These are phyloP conservation scores for Chromis chromis DNA, from an alignment of 2,797 vertebrate species.

Conservation along the genomic window DNA sequence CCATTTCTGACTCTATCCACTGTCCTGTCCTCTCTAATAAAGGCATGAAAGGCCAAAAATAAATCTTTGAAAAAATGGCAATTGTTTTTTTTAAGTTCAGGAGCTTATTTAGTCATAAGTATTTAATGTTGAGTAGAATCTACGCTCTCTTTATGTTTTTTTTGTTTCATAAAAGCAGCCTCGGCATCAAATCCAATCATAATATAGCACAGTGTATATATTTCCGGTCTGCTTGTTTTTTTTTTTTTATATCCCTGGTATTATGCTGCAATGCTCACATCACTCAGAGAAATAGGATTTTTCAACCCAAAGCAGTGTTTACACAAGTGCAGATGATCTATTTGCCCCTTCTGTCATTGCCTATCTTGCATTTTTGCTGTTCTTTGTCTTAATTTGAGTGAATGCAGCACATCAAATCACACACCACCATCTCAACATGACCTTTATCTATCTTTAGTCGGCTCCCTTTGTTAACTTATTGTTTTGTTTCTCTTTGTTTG, in stretches of 20 bases:
- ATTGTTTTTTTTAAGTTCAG: neutral
- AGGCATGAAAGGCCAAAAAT: no score
- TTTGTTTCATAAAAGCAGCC: neutral
- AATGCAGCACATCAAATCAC: constrained; percentile 28
- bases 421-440: constrained; percentile 48
- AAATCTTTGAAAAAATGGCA: no score
- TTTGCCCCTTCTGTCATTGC: constrained; percentile 24
- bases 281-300: constrained; percentile 28
- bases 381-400: constrained; percentile 28
- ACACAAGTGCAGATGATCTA: constrained; percentile 27
- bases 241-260: neutral
- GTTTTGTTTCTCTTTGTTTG: constrained; percentile 39
- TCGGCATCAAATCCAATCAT: neutral
- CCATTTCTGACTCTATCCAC: no score
- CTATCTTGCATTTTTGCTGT: constrained; percentile 30
- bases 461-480: constrained; percentile 48
- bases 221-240: constrained; percentile 21
- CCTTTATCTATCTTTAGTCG: constrained; percentile 23
- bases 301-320: constrained; percentile 28
- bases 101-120: neutral
- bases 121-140: constrained; percentile 2
- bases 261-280: constrained; percentile 21
- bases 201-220: constrained; percentile 1
- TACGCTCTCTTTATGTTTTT: neutral
- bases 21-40: no score